phyloP scores from a whole-genome alignment of 2,888 invertebrate species.

The Tetropium fuscum region DNA sequence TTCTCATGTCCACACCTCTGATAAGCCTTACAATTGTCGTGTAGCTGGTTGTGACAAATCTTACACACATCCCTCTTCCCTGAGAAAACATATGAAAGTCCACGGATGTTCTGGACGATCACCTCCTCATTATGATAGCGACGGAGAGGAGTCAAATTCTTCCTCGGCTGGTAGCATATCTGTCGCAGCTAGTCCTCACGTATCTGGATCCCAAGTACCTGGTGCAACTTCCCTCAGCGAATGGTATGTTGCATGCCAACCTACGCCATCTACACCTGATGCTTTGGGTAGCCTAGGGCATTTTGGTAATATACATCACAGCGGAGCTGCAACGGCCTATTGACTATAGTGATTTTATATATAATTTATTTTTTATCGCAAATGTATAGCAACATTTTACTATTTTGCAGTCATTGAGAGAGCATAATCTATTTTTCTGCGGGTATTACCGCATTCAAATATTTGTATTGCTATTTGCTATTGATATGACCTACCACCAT shows the following conservation, averaged over 20 bases:
- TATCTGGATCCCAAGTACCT: constrained; percentile 55
- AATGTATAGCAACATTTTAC: constrained; percentile 13
- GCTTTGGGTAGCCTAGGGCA: constrained; percentile 69
- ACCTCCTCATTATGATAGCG: constrained; percentile 85
- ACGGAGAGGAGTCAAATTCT: constrained; percentile 88
- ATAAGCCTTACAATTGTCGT: constrained; percentile 99
- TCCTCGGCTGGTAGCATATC: constrained; percentile 81
- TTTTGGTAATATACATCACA: constrained; percentile 71
- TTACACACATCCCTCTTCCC: constrained; percentile 98
- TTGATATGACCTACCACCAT: too few species aligned
- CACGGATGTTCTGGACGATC: constrained; percentile 64
- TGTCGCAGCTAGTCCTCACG: constrained; percentile 72
- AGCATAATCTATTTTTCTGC: too few species aligned
- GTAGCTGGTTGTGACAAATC: constrained; percentile 98
- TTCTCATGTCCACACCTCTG: constrained; percentile 98
- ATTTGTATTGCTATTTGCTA: too few species aligned
- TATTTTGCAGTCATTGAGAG: too few species aligned
- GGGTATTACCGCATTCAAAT: too few species aligned
- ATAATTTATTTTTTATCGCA: constrained; percentile 12
- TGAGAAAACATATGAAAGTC: constrained; percentile 98
- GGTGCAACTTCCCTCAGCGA: constrained; percentile 77
- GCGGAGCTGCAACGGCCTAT: constrained; percentile 81
- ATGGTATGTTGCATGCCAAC: constrained; percentile 83
- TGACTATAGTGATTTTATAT: constrained; percentile 65
- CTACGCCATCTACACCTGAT: constrained; percentile 77